phyloP scores from a whole-genome alignment of 2,797 vertebrate species.

The Sebastes minor region DNA sequence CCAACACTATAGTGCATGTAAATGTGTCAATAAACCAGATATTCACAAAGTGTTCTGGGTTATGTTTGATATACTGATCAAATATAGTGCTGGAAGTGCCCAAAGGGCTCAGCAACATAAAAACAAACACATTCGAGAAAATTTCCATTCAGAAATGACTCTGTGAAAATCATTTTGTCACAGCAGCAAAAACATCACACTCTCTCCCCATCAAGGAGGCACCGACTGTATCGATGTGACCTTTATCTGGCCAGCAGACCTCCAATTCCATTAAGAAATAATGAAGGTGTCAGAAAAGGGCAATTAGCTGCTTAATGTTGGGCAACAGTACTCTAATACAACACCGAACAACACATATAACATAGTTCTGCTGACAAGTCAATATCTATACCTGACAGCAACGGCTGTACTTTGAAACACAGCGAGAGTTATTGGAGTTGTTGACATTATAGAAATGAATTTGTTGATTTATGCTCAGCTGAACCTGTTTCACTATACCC shows the following conservation, averaged over 20 bases:
- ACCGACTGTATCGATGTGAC: conserved; percentile 63
- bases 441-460: conserved; percentile 27
- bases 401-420: conserved; percentile 17
- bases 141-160: conserved; percentile 29
- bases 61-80: conserved; percentile 35
- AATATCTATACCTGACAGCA: conserved; percentile 56
- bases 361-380: conserved; percentile 75
- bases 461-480: conserved; percentile 15
- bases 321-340: conserved; percentile 72
- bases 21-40: conserved; percentile 9
- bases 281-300: conserved; percentile 81
- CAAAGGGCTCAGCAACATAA: conserved; percentile 15
- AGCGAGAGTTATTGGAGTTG: not conserved
- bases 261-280: conserved; percentile 77
- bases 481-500: not conserved
- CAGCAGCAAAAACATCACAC: conserved; percentile 45
- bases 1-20: not conserved
- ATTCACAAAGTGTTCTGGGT: not conserved
- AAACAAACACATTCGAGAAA: conserved; percentile 18
- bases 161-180: conserved; percentile 62
- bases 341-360: not conserved
- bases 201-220: conserved; percentile 46
- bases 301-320: conserved; percentile 82
- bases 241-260: conserved; percentile 72
- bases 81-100: conserved; percentile 15